These are phyloP conservation scores for Ploceus nigricollis DNA, from an alignment of 2,113 vertebrate species.

Conservation along the genomic window DNA sequence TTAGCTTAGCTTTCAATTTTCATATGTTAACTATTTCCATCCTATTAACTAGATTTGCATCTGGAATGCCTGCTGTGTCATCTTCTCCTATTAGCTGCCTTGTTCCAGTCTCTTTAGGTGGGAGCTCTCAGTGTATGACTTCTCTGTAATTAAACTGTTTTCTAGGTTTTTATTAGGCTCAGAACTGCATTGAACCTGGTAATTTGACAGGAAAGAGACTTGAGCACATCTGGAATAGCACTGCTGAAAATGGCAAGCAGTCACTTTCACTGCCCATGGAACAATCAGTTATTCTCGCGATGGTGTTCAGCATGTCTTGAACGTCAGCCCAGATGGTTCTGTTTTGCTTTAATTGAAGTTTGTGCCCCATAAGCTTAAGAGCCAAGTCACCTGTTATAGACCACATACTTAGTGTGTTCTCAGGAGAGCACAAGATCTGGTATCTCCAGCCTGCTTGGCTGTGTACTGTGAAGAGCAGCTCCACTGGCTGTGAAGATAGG, in stretches of 20 bases:
- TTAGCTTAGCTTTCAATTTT: background rate
- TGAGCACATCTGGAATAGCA: background rate
- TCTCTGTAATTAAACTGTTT: background rate
- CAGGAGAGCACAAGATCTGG: background rate
- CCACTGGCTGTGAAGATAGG: background rate
- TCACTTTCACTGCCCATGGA: background rate
- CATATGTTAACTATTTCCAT: background rate
- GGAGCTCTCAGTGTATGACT: background rate
- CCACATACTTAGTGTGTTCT: background rate
- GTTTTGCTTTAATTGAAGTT: background rate
- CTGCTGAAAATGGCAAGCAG: background rate
- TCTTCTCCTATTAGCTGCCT: background rate
- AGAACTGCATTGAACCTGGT: background rate
- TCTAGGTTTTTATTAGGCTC: background rate
- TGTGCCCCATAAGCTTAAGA: background rate
- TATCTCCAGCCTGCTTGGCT: background rate
- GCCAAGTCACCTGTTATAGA: background rate
- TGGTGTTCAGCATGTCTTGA: background rate
- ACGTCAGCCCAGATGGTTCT: background rate
- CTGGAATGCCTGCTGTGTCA: background rate
- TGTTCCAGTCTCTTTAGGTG: background rate
- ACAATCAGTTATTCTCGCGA: rapidly evolving
- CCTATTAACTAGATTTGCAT: background rate
- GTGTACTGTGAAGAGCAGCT: background rate
- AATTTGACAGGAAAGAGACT: background rate